Percentiles rank a stretch among this genome's conserved stretches.
These are phyloP conservation scores for Chanos chanos DNA, from an alignment of 2,797 vertebrate species.

Conservation along the genomic window DNA sequence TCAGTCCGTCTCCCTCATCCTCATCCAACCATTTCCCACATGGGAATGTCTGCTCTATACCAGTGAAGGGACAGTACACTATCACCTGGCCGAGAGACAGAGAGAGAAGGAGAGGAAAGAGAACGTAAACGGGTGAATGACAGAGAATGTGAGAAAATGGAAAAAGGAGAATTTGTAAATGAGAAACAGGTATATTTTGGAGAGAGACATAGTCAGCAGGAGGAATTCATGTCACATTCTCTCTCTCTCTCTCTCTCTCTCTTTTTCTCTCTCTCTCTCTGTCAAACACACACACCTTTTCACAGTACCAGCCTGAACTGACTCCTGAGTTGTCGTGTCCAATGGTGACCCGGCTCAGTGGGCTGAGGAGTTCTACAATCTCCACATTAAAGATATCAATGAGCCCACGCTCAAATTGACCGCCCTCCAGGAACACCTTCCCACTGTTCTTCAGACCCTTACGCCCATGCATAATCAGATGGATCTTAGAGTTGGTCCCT, in stretches of 20 bases:
- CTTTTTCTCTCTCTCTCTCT: neutral
- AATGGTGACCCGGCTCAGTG: slow-evolving; percentile 90
- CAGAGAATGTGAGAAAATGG: neutral
- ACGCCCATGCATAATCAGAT: slow-evolving; percentile 86
- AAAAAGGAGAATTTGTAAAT: too few relatives aligned
- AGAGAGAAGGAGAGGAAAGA: neutral
- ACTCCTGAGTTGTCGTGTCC: slow-evolving; percentile 88
- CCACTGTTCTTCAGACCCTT: slow-evolving; percentile 94
- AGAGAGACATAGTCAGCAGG: too few relatives aligned
- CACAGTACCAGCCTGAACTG: slow-evolving; percentile 93
- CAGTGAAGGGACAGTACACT: slow-evolving; percentile 92
- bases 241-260: neutral
- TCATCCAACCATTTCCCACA: slow-evolving; percentile 94
- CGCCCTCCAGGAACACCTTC: slow-evolving; percentile 91
- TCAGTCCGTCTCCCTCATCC: slow-evolving; percentile 89
- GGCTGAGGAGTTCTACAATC: slow-evolving; percentile 89
- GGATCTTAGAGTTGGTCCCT: slow-evolving; percentile 96
- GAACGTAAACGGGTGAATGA: too few relatives aligned
- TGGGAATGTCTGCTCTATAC: slow-evolving; percentile 92
- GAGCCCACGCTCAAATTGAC: slow-evolving; percentile 87
- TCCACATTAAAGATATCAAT: slow-evolving; percentile 93
- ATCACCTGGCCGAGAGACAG: slow-evolving; percentile 74
- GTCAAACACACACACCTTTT: slow-evolving; percentile 79
- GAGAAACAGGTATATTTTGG: too few relatives aligned
- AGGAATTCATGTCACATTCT: too few relatives aligned